Evolutionary conservation across 1,140 invertebrate genomes (phyloP).

Genomic region (Drosophila santomea): DNA sequence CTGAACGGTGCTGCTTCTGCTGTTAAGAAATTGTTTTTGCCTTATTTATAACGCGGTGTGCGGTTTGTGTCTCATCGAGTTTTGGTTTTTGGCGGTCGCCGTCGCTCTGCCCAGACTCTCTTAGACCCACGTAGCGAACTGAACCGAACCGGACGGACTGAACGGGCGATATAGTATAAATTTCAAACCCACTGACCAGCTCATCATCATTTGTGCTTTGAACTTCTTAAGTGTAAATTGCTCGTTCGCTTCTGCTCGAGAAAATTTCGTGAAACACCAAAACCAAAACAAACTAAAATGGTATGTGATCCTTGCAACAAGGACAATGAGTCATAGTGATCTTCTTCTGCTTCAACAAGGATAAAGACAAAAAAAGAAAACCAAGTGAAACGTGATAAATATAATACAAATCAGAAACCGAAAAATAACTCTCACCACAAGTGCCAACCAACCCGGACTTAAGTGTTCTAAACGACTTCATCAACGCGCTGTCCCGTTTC

Average conservation of each 20-base stretch:
- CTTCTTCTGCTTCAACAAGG: constrained; percentile 14
- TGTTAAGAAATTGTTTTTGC: constrained; percentile 50
- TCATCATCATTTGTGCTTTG: constrained; percentile 85
- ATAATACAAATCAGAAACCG: constrained; percentile 12
- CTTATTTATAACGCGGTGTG: constrained; percentile 71
- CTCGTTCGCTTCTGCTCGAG: constrained; percentile 72
- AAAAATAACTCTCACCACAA: constrained; percentile 24
- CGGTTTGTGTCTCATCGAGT: constrained; percentile 72
- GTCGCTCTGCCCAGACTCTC: constrained; percentile 55
- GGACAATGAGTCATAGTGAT: constrained; percentile 39
- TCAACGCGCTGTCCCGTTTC: constrained; percentile 46
- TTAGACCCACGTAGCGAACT: constrained; percentile 66
- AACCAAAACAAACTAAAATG: constrained; percentile 52
- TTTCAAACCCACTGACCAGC: constrained; percentile 75
- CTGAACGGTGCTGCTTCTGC: constrained; percentile 30
- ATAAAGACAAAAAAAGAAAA: constrained; percentile 9
- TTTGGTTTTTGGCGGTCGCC: constrained; percentile 72
- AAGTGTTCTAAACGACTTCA: constrained; percentile 44
- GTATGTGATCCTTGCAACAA: constrained; percentile 64
- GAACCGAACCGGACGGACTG: constrained; percentile 55
- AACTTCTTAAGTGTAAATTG: constrained; percentile 84
- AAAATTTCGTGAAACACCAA: constrained; percentile 58
- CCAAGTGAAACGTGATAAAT: constrained; percentile 21
- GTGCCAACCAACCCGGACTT: constrained; percentile 30
- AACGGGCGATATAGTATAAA: constrained; percentile 81